Percentiles rank a stretch among this genome's conserved stretches.
Conservation (phyloP, 2,888 invertebrate species). For the Drosophila mercatorum region DNA sequence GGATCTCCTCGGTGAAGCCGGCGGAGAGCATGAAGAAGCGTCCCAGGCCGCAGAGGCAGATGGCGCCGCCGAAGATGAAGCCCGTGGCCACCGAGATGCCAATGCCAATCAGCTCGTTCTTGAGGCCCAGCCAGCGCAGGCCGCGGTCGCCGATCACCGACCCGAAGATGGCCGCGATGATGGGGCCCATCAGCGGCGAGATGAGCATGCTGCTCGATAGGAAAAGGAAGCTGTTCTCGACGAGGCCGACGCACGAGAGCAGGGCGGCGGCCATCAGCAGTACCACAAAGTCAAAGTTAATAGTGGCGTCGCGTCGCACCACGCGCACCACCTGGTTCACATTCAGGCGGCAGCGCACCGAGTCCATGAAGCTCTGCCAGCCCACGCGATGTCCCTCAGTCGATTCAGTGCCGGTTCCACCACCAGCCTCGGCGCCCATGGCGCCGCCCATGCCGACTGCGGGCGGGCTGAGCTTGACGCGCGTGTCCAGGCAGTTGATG, state of each 20-base stretch:
- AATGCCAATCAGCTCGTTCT: slow-evolving; percentile 88
- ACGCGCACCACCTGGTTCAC: slow-evolving; percentile 89
- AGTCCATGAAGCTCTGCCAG: slow-evolving; percentile 86
- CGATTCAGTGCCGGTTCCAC: neutral
- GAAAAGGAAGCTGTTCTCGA: slow-evolving; percentile 90
- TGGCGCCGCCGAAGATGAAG: slow-evolving; percentile 87
- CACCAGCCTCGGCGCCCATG: neutral
- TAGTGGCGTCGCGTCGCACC: slow-evolving; percentile 87
- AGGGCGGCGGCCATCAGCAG: slow-evolving; percentile 89
- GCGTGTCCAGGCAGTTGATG: slow-evolving; percentile 86
- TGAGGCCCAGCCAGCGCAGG: slow-evolving; percentile 87
- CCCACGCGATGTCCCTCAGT: slow-evolving; percentile 31
- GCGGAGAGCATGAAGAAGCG: slow-evolving; percentile 86
- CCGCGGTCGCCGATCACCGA: slow-evolving; percentile 88
- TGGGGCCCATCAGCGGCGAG: slow-evolving; percentile 92
- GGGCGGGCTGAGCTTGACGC: slow-evolving; percentile 1
- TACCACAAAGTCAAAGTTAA: slow-evolving; percentile 91
- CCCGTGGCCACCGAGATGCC: slow-evolving; percentile 88
- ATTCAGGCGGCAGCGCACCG: slow-evolving; percentile 88
- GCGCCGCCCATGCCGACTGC: neutral
- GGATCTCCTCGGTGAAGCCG: slow-evolving; percentile 89
- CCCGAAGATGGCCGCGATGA: slow-evolving; percentile 90
- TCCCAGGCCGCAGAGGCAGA: slow-evolving; percentile 85
- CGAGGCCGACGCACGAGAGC: slow-evolving; percentile 89
- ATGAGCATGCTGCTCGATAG: slow-evolving; percentile 92